Evolutionary conservation across 2,113 vertebrate species (phyloP), one percentile per base, ranked within the genome.

Genomic region (Burhinus bistriatus): DNA sequence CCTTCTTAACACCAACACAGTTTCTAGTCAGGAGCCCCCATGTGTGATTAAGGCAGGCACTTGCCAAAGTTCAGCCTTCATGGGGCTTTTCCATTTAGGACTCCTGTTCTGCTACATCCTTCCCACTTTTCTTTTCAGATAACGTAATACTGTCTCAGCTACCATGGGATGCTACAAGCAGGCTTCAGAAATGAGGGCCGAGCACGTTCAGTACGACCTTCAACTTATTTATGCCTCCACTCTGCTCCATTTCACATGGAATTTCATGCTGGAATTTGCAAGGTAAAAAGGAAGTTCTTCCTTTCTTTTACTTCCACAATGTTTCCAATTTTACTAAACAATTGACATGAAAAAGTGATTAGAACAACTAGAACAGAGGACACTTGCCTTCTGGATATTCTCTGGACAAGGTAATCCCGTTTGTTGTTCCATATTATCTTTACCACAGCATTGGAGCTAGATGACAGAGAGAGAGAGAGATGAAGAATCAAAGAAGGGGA

Each of bases 361-460:
- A 81, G 59, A 62, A 73, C 21, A 66, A 57, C 7, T 61, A 80
- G 57, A 75, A 59, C 3, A 77, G 75, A 87, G 44, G 45, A 54
- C 7, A 93, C 97, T 97, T 96, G 98, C 98, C 98, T 75, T 62
- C 44, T 96, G 96, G 52, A 98, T 96, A 25, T 98, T 98, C 95
- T 98, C 98, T 77, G 98, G 98, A 52, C 98, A 98, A 2, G 98
- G 98, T 62, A 97, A 84, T 72, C 89, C 98, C 4, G 77, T 85
- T 77, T 81, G 95, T n/a, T 96, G 91, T n/a, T 98, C 97, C 49
- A 40, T 97, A 23, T 92, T 83, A 47, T 54, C 97, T 96, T 98
- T 98, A 66, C 98, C 98, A 95, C 98, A 98, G 95, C 98, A 98
- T 42, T 98, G 98, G 90, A 98, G 97, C 98, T 98, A 92, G 57